Base-by-base conservation (phyloP, 1,140 invertebrate genomes). In the Drosophila asahinai region DNA sequence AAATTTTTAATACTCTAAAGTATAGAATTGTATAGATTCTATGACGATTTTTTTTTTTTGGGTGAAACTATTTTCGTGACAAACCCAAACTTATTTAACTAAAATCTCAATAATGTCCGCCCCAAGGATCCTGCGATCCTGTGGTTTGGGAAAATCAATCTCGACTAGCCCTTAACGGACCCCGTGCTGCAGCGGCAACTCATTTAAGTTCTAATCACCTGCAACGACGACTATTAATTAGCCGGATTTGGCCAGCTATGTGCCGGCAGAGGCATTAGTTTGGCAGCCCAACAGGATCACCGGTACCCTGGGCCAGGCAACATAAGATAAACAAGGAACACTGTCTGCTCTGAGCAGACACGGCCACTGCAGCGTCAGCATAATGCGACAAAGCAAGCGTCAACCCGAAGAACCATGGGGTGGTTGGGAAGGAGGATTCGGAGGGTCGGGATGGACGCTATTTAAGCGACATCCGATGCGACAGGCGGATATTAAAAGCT, bases 201-300 rank as follows among this genome's bases (percentile, higher is more conserved):
- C 81, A 83, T 84, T 84, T 80, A 84, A 84, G 81, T 77, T 84
- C 81, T 84, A 84, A 84, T 84, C 81, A 84, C 77, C 81, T 84
- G 81, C 81, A 84, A 84, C 81, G 77, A 80, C 77, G 73, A 75
- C 81, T 80, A 84, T 84, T 84, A 84, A 84, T 84, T 84, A 84
- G 77, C 67, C 74, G 64, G 68, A 65, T 78, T 55, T 80, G 59
- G 62, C 70, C 72, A 80, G 70, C 76, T 63, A 67, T 80, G 65
- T 74, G 77, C 63, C 72, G 80, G 72, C 81, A 84, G 66, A 77
- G 82, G 73, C 81, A 84, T 84, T 81, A 84, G 82, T 81, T 84
- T 66, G 68, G 66, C 47, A 62, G 60, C 30, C 60, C 43, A 30
- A 19, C 66, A 68, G 63, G 45, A 38, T 22, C 49, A 64, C 33